Evolutionary conservation across 2,888 invertebrate genomes (phyloP).

Genomic region (Drosophila setosimentum): DNA sequence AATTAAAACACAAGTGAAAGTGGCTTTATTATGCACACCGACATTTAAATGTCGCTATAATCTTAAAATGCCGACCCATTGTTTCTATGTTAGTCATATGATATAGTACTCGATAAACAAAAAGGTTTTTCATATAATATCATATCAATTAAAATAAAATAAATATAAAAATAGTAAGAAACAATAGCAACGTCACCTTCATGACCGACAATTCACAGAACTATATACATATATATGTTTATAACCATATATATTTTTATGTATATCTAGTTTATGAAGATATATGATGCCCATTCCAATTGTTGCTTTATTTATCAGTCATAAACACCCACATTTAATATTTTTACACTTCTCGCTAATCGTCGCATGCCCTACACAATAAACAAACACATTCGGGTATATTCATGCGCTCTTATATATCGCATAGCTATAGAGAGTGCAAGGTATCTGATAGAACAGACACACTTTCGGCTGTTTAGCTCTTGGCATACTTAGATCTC

Average conservation of each 20-base stretch:
- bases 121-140: neutral
- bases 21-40: neutral
- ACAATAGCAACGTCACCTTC: neutral
- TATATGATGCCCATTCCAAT: slow-evolving; percentile 14
- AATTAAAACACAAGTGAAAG: slow-evolving; percentile 48
- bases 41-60: neutral
- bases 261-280: slow-evolving; percentile 14
- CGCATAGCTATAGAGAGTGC: neutral
- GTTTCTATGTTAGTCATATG: neutral
- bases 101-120: neutral
- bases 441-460: slow-evolving; percentile 2
- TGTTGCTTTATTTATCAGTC: slow-evolving; percentile 26
- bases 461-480: neutral
- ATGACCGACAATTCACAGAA: neutral
- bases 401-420: neutral
- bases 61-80: neutral
- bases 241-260: neutral
- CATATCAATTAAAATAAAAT: neutral
- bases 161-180: slow-evolving; percentile 27
- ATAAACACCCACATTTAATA: slow-evolving; percentile 46
- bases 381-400: neutral
- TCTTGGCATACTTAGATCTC: neutral
- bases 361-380: slow-evolving; percentile 19
- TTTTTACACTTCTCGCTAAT: slow-evolving; percentile 24
- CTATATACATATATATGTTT: neutral